Conservation (phyloP, 2,797 vertebrate species). For the Myioborus melanocephalus region DNA sequence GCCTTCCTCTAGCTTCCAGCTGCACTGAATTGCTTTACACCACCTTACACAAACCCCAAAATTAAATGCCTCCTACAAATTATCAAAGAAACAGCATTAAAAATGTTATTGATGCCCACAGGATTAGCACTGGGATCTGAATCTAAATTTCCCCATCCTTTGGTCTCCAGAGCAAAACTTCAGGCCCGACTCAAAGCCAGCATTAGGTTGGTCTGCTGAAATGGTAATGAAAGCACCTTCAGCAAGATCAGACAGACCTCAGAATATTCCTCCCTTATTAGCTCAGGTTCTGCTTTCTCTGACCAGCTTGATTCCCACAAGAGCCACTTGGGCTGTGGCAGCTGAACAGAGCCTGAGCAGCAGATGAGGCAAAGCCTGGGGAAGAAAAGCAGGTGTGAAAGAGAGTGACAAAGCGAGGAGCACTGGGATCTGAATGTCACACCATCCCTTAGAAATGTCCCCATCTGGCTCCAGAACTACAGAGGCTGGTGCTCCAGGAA, state of each 20-base stretch:
- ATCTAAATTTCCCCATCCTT: not conserved
- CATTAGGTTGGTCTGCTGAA: not conserved
- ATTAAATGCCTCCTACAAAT: not conserved
- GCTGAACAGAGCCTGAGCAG: not conserved
- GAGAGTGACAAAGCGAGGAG: not conserved
- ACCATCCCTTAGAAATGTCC: not conserved
- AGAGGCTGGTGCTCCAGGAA: not conserved
- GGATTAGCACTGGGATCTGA: not conserved
- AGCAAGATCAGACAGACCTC: not conserved
- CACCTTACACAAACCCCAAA: not conserved
- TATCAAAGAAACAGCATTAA: not conserved
- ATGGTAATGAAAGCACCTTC: not conserved
- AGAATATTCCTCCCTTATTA: not conserved
- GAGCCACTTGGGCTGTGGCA: not conserved
- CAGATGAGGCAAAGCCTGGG: not conserved
- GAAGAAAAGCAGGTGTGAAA: not conserved
- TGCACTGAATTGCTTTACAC: not conserved
- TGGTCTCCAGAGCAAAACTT: not conserved
- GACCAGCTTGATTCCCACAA: not conserved
- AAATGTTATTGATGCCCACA: not conserved
- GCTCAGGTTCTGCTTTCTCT: not conserved
- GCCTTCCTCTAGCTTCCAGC: not conserved
- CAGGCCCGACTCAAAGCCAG: rapidly evolving
- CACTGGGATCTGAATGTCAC: not conserved
- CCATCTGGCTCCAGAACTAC: not conserved